phyloP scores from a whole-genome alignment of 2,113 vertebrate species.

The Leptocoma aspasia region DNA sequence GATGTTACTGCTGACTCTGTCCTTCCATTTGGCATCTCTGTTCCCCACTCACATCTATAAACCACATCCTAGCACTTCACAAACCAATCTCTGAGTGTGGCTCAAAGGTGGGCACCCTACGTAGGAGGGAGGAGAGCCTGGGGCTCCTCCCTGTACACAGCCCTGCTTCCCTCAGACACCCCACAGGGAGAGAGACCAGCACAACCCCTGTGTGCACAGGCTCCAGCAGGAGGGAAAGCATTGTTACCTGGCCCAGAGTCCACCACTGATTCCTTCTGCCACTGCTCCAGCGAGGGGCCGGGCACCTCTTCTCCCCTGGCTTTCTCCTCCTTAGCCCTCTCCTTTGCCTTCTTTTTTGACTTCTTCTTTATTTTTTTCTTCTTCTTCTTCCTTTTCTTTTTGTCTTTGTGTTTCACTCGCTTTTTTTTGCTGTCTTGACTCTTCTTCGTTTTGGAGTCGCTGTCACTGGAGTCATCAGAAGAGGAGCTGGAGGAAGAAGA shows the following conservation, averaged over 20 bases:
- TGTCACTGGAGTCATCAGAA: constrained; percentile 63
- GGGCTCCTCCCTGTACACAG: neutral
- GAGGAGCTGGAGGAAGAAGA: constrained; percentile 70
- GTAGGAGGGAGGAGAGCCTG: accelerated
- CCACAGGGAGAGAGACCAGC: accelerated
- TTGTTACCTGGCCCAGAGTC: constrained; percentile 84
- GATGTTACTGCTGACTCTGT: neutral
- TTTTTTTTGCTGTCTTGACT: constrained; percentile 70
- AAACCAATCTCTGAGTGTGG: neutral
- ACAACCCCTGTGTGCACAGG: too few species aligned
- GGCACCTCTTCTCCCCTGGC: constrained; percentile 45
- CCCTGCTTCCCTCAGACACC: neutral
- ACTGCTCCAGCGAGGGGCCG: constrained; percentile 81
- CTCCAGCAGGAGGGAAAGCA: neutral
- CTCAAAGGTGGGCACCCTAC: accelerated
- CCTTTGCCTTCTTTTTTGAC: constrained; percentile 51
- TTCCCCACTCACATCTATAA: neutral
- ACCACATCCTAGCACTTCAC: neutral
- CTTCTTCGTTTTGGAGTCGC: constrained; percentile 67
- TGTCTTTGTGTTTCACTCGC: constrained; percentile 72
- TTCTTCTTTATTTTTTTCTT: constrained; percentile 75
- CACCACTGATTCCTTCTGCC: constrained; percentile 78
- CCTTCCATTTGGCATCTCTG: neutral
- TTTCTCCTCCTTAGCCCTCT: constrained; percentile 62
- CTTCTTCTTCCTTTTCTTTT: constrained; percentile 78